Evolutionary conservation across 2,797 vertebrate genomes (phyloP).

Genomic region (Periparus ater): DNA sequence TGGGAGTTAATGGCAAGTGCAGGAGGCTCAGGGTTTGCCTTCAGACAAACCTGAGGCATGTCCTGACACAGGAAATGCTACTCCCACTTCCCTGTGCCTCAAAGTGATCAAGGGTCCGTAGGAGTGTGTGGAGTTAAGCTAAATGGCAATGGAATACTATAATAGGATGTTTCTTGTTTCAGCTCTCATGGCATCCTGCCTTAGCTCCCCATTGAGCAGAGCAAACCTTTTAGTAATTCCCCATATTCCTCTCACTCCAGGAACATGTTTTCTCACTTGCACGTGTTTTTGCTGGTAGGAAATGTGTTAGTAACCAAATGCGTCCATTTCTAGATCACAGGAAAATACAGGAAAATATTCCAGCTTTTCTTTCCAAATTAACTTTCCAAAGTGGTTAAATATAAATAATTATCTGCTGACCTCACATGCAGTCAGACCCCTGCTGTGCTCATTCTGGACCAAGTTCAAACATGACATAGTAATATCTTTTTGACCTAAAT

Average conservation of each 20-base stretch:
- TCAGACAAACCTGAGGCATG: neutral
- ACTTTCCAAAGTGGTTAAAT: neutral
- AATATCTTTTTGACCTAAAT: neutral
- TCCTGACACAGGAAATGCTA: neutral
- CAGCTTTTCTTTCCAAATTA: neutral
- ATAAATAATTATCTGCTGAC: neutral
- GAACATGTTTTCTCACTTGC: neutral
- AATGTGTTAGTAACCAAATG: neutral
- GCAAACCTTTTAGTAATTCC: neutral
- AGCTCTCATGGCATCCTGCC: neutral
- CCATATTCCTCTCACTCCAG: neutral
- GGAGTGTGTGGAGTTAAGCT: neutral
- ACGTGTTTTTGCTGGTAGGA: neutral
- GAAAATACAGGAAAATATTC: neutral
- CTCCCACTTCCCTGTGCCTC: neutral
- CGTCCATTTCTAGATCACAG: neutral
- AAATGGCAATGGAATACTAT: neutral
- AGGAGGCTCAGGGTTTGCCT: neutral
- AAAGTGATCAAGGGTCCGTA: neutral
- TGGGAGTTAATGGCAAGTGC: neutral
- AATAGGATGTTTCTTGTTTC: neutral
- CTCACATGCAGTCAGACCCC: neutral
- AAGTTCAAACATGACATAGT: neutral
- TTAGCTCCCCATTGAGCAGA: neutral
- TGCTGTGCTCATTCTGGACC: neutral